A percentile compares a stretch with the other conserved stretches of the same genome.
These are phyloP conservation scores for Pangasius mekongensis DNA, from an alignment of 2,797 vertebrate species.

Conservation along the genomic window DNA sequence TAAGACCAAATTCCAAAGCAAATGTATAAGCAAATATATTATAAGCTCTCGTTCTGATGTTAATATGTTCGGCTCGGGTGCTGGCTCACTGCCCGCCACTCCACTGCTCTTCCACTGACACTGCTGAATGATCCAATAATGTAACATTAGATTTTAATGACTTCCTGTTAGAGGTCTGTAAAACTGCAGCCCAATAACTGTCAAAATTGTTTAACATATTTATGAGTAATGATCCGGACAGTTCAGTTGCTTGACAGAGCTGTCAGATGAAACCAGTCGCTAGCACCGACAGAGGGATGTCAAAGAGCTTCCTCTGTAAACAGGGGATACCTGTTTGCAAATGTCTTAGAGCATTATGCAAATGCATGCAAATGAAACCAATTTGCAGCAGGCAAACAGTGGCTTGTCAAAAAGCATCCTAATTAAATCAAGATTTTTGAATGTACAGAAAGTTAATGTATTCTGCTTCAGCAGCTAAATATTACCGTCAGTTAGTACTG, in stretches of 20 bases:
- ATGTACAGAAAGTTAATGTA: neutral
- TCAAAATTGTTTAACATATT: slow-evolving; percentile 43
- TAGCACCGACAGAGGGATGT: neutral
- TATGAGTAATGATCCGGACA: slow-evolving; percentile 24
- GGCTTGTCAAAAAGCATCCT: slow-evolving; percentile 16
- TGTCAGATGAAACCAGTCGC: slow-evolving; percentile 10
- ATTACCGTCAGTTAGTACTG: neutral
- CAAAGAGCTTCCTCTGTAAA: slow-evolving; percentile 27
- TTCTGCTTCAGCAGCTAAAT: neutral
- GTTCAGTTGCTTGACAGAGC: slow-evolving; percentile 12
- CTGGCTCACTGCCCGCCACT: neutral
- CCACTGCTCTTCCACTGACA: slow-evolving; percentile 4
- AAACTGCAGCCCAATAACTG: slow-evolving; percentile 38
- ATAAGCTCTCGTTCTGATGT: neutral
- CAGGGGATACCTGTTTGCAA: slow-evolving; percentile 36
- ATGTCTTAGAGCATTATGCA: slow-evolving; percentile 44
- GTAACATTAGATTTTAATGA: slow-evolving; percentile 53
- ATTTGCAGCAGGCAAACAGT: slow-evolving; percentile 30
- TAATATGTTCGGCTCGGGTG: slow-evolving; percentile 1
- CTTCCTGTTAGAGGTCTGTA: slow-evolving; percentile 49
- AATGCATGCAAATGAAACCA: slow-evolving; percentile 47
- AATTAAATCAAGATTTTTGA: slow-evolving; percentile 43
- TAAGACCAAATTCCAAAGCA: neutral
- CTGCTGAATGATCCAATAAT: slow-evolving; percentile 55
- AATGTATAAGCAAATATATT: neutral